Percentiles rank a stretch among this genome's conserved stretches.
These are phyloP conservation scores for Corythaixoides concolor DNA, from an alignment of 2,113 vertebrate species.

Conservation along the genomic window DNA sequence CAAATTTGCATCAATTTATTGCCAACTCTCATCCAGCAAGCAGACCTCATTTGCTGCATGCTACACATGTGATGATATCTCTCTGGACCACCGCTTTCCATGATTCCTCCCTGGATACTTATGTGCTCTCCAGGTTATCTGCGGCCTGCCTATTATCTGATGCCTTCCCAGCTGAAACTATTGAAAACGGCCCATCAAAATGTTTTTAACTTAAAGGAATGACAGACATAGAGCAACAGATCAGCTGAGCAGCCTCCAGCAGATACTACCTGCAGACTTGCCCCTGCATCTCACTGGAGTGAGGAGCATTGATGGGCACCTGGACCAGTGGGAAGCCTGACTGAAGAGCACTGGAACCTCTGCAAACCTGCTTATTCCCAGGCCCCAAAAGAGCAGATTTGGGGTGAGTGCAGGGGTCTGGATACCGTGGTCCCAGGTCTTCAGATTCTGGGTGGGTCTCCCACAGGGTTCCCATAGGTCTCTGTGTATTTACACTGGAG, in stretches of 20 bases:
- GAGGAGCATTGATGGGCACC: fast-evolving
- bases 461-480: not conserved
- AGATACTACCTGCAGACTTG: not conserved
- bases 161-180: not conserved
- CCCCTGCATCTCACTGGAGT: fast-evolving
- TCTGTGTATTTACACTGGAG: not conserved
- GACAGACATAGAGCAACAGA: not conserved
- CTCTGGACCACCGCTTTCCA: not conserved
- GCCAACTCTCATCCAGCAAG: not conserved
- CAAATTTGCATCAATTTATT: not conserved
- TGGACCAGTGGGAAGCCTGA: not conserved
- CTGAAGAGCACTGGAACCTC: fast-evolving
- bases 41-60: not conserved
- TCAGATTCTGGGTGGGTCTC: not conserved
- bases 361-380: not conserved
- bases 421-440: not conserved
- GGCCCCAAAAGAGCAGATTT: not conserved
- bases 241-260: not conserved
- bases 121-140: not conserved
- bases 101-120: not conserved
- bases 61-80: fast-evolving
- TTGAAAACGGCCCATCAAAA: not conserved
- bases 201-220: not conserved
- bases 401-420: not conserved
- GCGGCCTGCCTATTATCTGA: not conserved